phyloP scores from a whole-genome alignment of 2,888 invertebrate species.

The Uropetala carovei region DNA sequence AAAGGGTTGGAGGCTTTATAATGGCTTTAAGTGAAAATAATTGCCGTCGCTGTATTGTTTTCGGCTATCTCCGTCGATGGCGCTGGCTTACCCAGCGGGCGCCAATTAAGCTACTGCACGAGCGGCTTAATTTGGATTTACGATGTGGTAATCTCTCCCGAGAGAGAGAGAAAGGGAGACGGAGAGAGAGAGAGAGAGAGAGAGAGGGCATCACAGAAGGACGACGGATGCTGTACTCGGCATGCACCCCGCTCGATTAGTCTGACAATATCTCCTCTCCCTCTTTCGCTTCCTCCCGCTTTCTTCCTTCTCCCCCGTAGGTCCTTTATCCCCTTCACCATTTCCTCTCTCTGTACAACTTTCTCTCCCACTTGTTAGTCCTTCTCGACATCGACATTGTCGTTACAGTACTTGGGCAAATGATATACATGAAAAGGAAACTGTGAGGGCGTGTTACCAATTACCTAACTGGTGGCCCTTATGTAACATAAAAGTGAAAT shows the following conservation, averaged over 20 bases:
- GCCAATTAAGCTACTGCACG: constrained; percentile 22
- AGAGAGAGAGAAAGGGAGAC: too few relatives aligned
- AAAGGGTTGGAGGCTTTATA: not conserved
- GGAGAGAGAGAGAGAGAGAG: too few relatives aligned
- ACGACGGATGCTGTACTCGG: not conserved
- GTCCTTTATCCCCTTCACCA: too few relatives aligned
- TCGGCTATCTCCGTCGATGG: constrained; percentile 19
- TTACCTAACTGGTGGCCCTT: not conserved
- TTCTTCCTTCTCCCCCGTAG: too few relatives aligned
- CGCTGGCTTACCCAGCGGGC: constrained; percentile 9
- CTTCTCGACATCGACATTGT: not conserved
- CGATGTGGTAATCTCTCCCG: constrained; percentile 29
- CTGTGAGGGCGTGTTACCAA: not conserved
- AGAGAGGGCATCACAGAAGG: not conserved
- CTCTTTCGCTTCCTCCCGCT: not conserved
- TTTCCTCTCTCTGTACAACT: too few relatives aligned
- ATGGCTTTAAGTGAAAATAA: constrained; percentile 19
- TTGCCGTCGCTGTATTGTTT: not conserved
- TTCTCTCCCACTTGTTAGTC: not conserved
- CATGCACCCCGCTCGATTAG: not conserved
- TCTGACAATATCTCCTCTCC: not conserved
- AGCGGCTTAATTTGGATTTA: constrained; percentile 32
- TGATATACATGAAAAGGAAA: not conserved
- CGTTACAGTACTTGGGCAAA: not conserved
- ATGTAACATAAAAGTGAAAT: not conserved